These are phyloP conservation scores for Diadumene lineata DNA, from an alignment of 92 coral and sea anemone genomes.

Conservation along the genomic window DNA sequence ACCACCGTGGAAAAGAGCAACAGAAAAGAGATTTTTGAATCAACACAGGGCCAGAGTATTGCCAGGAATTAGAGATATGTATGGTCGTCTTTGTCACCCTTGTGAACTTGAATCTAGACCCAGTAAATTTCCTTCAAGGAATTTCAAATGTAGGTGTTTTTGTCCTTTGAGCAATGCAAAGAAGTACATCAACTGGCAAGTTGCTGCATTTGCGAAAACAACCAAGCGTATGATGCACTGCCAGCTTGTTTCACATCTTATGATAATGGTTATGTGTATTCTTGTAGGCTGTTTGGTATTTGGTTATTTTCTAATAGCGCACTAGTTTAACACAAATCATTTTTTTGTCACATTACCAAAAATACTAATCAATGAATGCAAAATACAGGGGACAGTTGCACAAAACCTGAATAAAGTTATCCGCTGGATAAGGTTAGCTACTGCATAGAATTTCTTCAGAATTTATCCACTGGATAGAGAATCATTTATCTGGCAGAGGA, in stretches of 20 bases:
- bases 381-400: too few species aligned
- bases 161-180: conserved; percentile 74
- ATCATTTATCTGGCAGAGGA: too few species aligned
- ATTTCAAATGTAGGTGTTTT: conserved; percentile 64
- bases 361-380: too few species aligned
- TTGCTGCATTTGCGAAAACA: conserved; percentile 71
- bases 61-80: conserved; percentile 80
- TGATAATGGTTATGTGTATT: conserved; percentile 73
- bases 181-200: conserved; percentile 83
- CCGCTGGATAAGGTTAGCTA: too few species aligned
- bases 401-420: too few species aligned
- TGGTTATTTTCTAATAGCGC: conserved; percentile 69
- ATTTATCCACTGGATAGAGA: too few species aligned
- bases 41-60: conserved; percentile 66
- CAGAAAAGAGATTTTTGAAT: conserved; percentile 66
- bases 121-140: conserved; percentile 60
- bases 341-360: too few species aligned
- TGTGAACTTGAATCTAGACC: conserved; percentile 75
- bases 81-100: conserved; percentile 83
- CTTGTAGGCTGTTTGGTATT: conserved; percentile 71
- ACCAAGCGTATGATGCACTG: conserved; percentile 62
- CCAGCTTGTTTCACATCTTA: conserved; percentile 76
- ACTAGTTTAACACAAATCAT: conserved; percentile 2
- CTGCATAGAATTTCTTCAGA: too few species aligned
- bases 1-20: conserved; percentile 87